A percentile compares a stretch with the other conserved stretches of the same genome.
phyloP scores from a whole-genome alignment of 2,113 vertebrate genomes.

The Corythoichthys intestinalis region DNA sequence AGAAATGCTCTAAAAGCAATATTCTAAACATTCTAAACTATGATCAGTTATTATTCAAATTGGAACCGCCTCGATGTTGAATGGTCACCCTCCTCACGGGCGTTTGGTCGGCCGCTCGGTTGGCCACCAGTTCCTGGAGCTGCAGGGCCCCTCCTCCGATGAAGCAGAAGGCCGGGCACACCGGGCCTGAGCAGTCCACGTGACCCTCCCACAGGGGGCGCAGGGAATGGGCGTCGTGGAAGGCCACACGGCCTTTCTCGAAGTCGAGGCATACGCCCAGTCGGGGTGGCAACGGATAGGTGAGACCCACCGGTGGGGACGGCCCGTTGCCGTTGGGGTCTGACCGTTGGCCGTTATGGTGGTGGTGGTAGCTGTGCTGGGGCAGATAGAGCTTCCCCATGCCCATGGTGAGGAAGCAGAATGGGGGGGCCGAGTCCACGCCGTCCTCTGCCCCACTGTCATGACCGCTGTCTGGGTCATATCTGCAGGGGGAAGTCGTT shows the following conservation, averaged over 20 bases:
- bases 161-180: slow-evolving; percentile 95
- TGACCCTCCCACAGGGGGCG: slow-evolving; percentile 89
- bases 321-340: slow-evolving; percentile 69
- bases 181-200: slow-evolving; percentile 90
- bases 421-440: slow-evolving; percentile 82
- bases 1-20: slow-evolving; percentile 65
- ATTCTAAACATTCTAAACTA: slow-evolving; percentile 53
- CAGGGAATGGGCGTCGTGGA: slow-evolving; percentile 91
- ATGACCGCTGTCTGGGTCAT: slow-evolving; percentile 92
- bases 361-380: slow-evolving; percentile 53
- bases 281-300: slow-evolving; percentile 86
- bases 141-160: slow-evolving; percentile 92
- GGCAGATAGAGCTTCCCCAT: slow-evolving; percentile 93
- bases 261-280: slow-evolving; percentile 97
- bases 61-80: slow-evolving; percentile 67
- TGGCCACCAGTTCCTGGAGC: slow-evolving; percentile 90
- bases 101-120: slow-evolving; percentile 76
- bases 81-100: slow-evolving; percentile 88
- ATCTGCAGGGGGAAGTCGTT: slow-evolving; percentile 64
- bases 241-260: slow-evolving; percentile 88
- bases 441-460: slow-evolving; percentile 91
- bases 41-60: slow-evolving; percentile 57
- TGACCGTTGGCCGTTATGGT: slow-evolving; percentile 52
- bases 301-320: slow-evolving; percentile 72
- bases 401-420: slow-evolving; percentile 94